Evolutionary conservation across 1,140 invertebrate species (phyloP), one percentile per base, ranked within the genome.

Genomic region (Liolophura sinensis): DNA sequence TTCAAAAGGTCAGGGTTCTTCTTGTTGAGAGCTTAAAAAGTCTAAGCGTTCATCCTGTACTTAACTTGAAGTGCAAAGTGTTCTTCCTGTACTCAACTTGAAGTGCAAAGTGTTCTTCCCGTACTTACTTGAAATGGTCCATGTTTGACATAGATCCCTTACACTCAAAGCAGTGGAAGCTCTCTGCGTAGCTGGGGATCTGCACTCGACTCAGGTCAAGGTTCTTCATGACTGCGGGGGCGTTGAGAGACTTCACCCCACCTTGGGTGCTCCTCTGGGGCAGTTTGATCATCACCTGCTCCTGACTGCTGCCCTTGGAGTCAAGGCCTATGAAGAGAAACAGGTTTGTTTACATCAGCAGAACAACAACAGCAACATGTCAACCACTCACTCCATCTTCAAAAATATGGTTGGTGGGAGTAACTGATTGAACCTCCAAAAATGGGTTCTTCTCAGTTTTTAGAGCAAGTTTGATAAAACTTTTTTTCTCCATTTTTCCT

Each of bases 71-170:
- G n/a, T n/a, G n/a, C n/a, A n/a, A n/a, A 54, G n/a, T 12, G 7
- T 20, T 54, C 24, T 24, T 54, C n/a, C 24, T 24, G 24, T 54
- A 20, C n/a, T 20, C 7, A 54, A 54, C 24, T 20, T 7, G n/a
- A n/a, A n/a, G n/a, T n/a, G n/a, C n/a, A n/a, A n/a, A 54, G 52
- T 3, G 12, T 54, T 54, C 52, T 54, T 54, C n/a, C 24, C 7
- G 24, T n/a, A 64, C 76, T 74, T 71, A 83, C 82, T 78, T 82
- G 63, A 73, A 83, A 62, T 83, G 82, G 31, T 78, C 76, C 12
- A 67, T 57, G 20, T 74, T 77, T 4, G 65, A 72, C 80, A 83
- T 82, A 0, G 67, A 48, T 67, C 71, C 78, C 62, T 79, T 77
- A 68, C 80, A 82, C 59, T 83, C 82, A 14, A 79, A 64, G 66